Percentiles rank a stretch among this genome's conserved stretches.
phyloP scores from a whole-genome alignment of 2,113 vertebrate genomes.

The Sylvilagus bachmani region DNA sequence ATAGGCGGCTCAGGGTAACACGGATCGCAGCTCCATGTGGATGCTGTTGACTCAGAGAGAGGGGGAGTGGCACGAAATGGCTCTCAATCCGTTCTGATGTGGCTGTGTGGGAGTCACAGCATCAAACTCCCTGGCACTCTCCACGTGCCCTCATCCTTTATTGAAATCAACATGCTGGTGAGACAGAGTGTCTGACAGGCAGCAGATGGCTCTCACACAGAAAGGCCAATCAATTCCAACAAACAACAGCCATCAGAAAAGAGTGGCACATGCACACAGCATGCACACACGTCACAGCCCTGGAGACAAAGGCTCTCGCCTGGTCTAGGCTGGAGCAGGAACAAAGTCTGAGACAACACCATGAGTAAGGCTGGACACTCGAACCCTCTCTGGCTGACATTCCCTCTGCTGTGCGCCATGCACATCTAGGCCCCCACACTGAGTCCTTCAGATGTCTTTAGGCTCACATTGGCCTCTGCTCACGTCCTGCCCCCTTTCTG shows the following conservation, averaged over 20 bases:
- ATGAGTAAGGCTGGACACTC: background rate
- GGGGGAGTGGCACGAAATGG: background rate
- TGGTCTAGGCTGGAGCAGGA: background rate
- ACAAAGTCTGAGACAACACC: background rate
- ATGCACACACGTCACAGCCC: slow-evolving; percentile 60
- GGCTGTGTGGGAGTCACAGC: slow-evolving; percentile 14
- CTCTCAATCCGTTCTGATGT: slow-evolving; percentile 56
- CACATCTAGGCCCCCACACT: background rate
- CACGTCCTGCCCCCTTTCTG: background rate
- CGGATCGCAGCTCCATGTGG: background rate
- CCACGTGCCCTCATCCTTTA: slow-evolving; percentile 79
- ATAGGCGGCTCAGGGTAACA: background rate
- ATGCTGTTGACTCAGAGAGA: slow-evolving; percentile 36
- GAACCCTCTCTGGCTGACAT: background rate
- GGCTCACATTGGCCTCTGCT: background rate
- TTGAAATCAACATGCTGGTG: slow-evolving; percentile 83
- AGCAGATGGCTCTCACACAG: slow-evolving; percentile 88
- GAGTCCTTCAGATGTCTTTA: background rate
- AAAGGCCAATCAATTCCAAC: slow-evolving; percentile 85
- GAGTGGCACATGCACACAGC: slow-evolving; percentile 72
- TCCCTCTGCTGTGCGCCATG: background rate
- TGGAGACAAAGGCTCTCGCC: slow-evolving; percentile 53
- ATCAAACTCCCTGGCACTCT: slow-evolving; percentile 30
- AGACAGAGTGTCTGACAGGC: slow-evolving; percentile 84
- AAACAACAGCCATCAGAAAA: slow-evolving; percentile 84